phyloP scores from a whole-genome alignment of 1,140 invertebrate species.

The Daktulosphaira vitifoliae region DNA sequence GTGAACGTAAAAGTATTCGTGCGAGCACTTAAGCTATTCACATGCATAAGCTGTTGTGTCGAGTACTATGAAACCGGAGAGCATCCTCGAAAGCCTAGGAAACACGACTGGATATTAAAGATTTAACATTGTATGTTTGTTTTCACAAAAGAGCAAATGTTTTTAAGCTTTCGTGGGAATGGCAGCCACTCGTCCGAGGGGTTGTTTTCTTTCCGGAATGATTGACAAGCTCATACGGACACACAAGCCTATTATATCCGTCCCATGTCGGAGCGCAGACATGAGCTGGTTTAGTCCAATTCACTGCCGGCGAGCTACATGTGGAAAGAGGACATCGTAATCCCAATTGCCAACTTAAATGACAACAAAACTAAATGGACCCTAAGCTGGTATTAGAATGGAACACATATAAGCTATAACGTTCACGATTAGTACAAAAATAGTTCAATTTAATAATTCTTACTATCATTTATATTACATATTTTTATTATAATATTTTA shows the following conservation, averaged over 20 bases:
- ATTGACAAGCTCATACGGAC: conserved; percentile 24
- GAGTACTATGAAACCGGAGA: no score
- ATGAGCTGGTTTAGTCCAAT: background rate
- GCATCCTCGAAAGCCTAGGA: no score
- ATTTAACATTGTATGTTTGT: no score
- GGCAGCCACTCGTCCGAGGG: background rate
- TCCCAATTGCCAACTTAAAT: conserved; percentile 19
- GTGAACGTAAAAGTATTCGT: no score
- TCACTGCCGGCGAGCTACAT: conserved; percentile 1
- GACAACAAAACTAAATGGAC: conserved; percentile 25
- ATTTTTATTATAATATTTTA: background rate
- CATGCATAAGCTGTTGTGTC: no score
- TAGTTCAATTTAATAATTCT: no score
- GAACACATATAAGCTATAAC: conserved; percentile 18
- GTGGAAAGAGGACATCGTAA: background rate
- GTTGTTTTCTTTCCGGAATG: conserved; percentile 23
- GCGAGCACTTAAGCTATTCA: no score
- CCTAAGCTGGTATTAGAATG: conserved; percentile 29
- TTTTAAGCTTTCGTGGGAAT: conserved; percentile 29
- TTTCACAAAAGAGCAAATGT: no score
- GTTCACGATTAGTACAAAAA: background rate
- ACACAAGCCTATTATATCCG: background rate
- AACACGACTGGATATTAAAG: no score
- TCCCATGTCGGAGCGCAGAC: background rate
- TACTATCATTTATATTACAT: no score